Conservation (phyloP, 2,113 vertebrate genomes). For the Fregata magnificens region DNA sequence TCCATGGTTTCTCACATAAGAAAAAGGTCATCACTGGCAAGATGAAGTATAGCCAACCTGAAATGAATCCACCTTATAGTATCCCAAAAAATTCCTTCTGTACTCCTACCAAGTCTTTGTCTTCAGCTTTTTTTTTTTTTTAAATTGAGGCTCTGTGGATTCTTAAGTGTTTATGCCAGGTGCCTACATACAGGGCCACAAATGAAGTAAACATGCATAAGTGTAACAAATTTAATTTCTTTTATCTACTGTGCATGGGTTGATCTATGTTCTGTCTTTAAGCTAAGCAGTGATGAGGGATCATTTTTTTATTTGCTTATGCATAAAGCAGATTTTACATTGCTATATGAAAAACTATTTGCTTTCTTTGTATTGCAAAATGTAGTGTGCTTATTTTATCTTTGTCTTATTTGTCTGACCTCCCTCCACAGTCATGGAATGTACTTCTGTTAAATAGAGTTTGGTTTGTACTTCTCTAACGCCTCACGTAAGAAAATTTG, state of each 20-base stretch:
- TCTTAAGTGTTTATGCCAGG: background rate
- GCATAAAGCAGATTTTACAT: background rate
- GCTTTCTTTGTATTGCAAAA: background rate
- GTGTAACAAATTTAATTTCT: background rate
- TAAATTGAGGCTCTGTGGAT: background rate
- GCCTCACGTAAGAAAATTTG: background rate
- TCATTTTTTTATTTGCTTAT: background rate
- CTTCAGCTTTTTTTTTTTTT: background rate
- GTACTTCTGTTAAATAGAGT: background rate
- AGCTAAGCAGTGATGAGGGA: background rate
- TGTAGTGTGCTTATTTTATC: background rate
- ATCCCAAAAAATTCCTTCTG: background rate
- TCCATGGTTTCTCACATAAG: slow-evolving; percentile 20
- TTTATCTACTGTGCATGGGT: background rate
- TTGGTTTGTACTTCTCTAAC: background rate
- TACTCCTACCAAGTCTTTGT: background rate
- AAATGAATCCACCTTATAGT: background rate
- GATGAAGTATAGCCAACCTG: background rate
- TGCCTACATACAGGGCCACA: background rate
- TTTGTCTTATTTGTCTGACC: background rate
- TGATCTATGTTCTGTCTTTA: background rate
- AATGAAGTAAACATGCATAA: background rate
- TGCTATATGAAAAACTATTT: background rate
- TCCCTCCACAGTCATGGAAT: background rate
- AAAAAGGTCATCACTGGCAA: background rate